Percentiles rank a stretch among this genome's conserved stretches.
Evolutionary conservation across 2,113 vertebrate species (phyloP).

Genomic region (Lepidothrix coronata): DNA sequence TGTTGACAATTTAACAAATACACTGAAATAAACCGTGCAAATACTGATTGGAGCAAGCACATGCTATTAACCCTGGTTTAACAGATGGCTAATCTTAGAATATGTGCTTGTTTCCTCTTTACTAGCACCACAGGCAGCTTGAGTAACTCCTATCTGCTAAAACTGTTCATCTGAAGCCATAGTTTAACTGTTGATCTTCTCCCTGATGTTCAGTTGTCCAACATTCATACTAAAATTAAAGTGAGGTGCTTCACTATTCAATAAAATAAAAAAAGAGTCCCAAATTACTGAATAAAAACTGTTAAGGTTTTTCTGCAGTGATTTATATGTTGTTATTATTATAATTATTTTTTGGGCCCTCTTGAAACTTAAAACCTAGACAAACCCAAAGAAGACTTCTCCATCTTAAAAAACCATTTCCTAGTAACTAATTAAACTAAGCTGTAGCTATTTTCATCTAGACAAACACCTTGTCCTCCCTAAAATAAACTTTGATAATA

Average conservation of each 20-base stretch:
- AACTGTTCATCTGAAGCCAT: neutral
- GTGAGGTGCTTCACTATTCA: neutral
- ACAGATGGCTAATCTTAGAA: neutral
- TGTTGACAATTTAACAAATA: neutral
- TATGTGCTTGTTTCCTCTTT: neutral
- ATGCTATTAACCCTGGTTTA: neutral
- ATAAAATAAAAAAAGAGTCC: too few species aligned
- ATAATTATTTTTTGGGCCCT: neutral
- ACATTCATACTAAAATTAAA: neutral
- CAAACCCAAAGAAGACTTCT: neutral
- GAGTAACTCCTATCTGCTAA: neutral
- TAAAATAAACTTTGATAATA: neutral
- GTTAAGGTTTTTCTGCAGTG: neutral
- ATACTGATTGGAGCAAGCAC: neutral
- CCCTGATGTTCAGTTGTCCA: neutral
- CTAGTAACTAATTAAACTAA: neutral
- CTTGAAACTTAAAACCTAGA: neutral
- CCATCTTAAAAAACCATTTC: neutral
- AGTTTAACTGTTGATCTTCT: neutral
- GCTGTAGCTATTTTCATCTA: neutral
- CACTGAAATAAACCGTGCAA: neutral
- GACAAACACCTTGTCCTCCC: neutral
- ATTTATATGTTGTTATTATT: neutral
- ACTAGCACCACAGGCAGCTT: neutral
- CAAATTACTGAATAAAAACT: neutral